These are phyloP conservation scores for Hyles vespertilio DNA, from an alignment of 1,140 invertebrate genomes.

Conservation along the genomic window DNA sequence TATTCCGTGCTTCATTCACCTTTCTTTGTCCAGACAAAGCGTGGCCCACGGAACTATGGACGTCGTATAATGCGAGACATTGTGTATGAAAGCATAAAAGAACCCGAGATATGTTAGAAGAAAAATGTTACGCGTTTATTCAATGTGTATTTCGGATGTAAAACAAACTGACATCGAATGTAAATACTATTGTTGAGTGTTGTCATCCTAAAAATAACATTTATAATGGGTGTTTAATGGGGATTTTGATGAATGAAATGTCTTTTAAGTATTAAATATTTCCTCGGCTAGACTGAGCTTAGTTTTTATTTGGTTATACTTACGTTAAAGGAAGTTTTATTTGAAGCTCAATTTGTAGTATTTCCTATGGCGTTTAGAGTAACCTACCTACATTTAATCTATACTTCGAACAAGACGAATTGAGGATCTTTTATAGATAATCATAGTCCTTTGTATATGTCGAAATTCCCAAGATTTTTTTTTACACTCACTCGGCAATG, in stretches of 20 bases:
- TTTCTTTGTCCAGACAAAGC: constrained; percentile 58
- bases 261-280: constrained; percentile 28
- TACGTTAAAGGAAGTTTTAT: too few relatives aligned
- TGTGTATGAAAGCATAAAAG: constrained; percentile 54
- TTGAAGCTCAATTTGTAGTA: too few relatives aligned
- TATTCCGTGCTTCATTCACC: constrained; percentile 65
- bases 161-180: constrained; percentile 74
- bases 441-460: too few relatives aligned
- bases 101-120: constrained; percentile 49
- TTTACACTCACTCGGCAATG: too few relatives aligned
- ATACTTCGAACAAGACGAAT: too few relatives aligned
- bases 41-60: constrained; percentile 56
- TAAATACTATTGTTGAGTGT: constrained; percentile 71
- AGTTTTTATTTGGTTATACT: too few relatives aligned
- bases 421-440: too few relatives aligned
- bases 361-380: too few relatives aligned
- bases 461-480: too few relatives aligned
- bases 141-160: constrained; percentile 69
- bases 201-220: constrained; percentile 65
- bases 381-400: too few relatives aligned
- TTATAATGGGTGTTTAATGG: constrained; percentile 67
- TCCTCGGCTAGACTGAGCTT: constrained; percentile 6
- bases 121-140: constrained; percentile 63
- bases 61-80: constrained; percentile 58
- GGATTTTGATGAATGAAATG: constrained; percentile 47